These are phyloP conservation scores for Poecilus cupreus DNA, from an alignment of 2,888 invertebrate species.

Conservation along the genomic window DNA sequence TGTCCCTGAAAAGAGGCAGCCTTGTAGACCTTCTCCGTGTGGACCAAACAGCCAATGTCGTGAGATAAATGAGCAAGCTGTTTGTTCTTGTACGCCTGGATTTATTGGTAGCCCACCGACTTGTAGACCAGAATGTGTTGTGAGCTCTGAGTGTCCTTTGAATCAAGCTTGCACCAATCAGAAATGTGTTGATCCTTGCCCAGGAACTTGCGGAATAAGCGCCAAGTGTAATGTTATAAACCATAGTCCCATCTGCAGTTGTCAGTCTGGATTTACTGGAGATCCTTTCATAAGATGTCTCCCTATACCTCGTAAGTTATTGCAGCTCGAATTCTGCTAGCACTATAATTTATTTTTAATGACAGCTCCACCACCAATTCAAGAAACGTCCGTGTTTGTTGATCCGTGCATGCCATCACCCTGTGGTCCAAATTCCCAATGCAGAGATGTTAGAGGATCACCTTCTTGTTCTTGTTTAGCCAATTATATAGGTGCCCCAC, in stretches of 20 bases:
- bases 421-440: constrained; percentile 79
- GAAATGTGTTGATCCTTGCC: constrained; percentile 79
- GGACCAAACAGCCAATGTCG: constrained; percentile 87
- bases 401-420: constrained; percentile 87
- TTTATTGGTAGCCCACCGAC: constrained; percentile 84
- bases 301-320: constrained; percentile 68
- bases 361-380: constrained; percentile 67
- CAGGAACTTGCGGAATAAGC: constrained; percentile 73
- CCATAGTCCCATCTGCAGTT: constrained; percentile 78
- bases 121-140: constrained; percentile 81
- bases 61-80: constrained; percentile 75
- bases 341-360: constrained; percentile 33
- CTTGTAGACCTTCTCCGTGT: constrained; percentile 85
- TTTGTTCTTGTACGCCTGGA: constrained; percentile 81
- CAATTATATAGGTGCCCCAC: constrained; percentile 76
- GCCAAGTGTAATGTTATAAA: constrained; percentile 75
- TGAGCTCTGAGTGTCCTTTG: constrained; percentile 80
- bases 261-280: constrained; percentile 79
- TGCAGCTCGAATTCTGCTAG: constrained; percentile 69
- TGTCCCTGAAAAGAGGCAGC: constrained; percentile 73
- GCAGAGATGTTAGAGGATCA: constrained; percentile 73
- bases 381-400: constrained; percentile 71
- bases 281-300: constrained; percentile 78
- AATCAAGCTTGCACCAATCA: constrained; percentile 81
- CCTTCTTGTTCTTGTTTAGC: constrained; percentile 75